Evolutionary conservation across 1,140 invertebrate genomes (phyloP), one percentile per base, ranked within the genome.

Genomic region (Neodiprion virginianus): DNA sequence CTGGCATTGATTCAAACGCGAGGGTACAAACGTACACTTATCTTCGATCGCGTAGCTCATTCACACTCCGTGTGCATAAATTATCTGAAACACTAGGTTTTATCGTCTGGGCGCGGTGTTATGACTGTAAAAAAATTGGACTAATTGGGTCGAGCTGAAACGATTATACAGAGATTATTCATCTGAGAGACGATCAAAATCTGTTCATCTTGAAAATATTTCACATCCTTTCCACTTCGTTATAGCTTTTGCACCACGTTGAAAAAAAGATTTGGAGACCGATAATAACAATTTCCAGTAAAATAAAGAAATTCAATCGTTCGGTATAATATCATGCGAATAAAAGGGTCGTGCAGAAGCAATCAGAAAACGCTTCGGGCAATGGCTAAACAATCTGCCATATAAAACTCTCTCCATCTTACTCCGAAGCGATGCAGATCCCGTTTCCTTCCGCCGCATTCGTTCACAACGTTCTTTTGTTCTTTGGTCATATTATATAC

Each of bases 231-330:
- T 61, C 11, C 53, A 61, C 2, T 1, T 61, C 53, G 53, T 61
- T 61, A 14, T 61, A 14, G 11, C 2, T 61, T 61, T 61, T 17
- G n/a, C n/a, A 14, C 53, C n/a, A 61, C 53, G n/a, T 12, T 17
- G 0, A 12, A 17, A 9, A 61, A 61, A 61, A 5, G 53, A 17
- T 12, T 8, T 61, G n/a, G 11, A 61, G 53, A 61, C 53, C n/a
- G 53, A 61, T 61, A 12, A 17, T 17, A 61, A 17, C 53, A 61
- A 61, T 61, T 61, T 61, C n/a, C 53, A 61, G 11, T 61, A 17
- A 61, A 61, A 61, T 65, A 68, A 81, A 81, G 80, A 81, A 81
- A 81, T 81, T 81, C 80, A 81, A 81, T 81, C 79, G 80, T 74
- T 74, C 70, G 74, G 76, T 81, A 78, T 81, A 81, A 81, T 81